Evolutionary conservation across 2,113 vertebrate genomes (phyloP).

Genomic region (Saccopteryx leptura): DNA sequence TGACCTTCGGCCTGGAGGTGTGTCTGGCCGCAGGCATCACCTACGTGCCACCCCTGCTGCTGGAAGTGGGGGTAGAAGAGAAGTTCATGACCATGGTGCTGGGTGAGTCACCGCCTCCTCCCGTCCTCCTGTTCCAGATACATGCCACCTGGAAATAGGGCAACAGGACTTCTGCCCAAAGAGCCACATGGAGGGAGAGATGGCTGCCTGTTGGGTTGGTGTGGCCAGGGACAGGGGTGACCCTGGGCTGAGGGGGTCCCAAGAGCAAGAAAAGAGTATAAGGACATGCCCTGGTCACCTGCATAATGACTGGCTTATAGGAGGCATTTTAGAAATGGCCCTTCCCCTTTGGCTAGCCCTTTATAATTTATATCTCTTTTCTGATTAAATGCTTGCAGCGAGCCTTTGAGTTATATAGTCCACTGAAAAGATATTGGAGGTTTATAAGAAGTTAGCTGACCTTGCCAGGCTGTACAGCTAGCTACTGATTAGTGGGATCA

Average conservation of each 20-base stretch:
- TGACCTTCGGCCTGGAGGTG: constrained; percentile 94
- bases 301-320: accelerated
- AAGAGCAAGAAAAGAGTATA: background rate
- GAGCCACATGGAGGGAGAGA: background rate
- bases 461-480: background rate
- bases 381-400: background rate
- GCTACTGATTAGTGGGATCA: background rate
- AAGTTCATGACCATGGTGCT: constrained; percentile 96
- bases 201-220: background rate
- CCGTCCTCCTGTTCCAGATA: background rate
- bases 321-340: background rate
- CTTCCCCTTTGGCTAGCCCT: background rate
- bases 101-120: constrained; percentile 84
- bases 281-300: background rate
- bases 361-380: background rate
- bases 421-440: background rate
- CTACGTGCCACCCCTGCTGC: constrained; percentile 92
- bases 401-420: background rate
- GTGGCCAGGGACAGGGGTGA: background rate
- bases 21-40: constrained; percentile 94
- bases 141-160: background rate
- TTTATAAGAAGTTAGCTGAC: background rate
- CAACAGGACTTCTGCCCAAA: background rate
- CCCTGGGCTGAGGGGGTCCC: too few relatives aligned
- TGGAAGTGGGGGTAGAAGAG: constrained; percentile 94